Evolutionary conservation across 1,140 invertebrate species (phyloP).

Genomic region (Camponotus vicinus): DNA sequence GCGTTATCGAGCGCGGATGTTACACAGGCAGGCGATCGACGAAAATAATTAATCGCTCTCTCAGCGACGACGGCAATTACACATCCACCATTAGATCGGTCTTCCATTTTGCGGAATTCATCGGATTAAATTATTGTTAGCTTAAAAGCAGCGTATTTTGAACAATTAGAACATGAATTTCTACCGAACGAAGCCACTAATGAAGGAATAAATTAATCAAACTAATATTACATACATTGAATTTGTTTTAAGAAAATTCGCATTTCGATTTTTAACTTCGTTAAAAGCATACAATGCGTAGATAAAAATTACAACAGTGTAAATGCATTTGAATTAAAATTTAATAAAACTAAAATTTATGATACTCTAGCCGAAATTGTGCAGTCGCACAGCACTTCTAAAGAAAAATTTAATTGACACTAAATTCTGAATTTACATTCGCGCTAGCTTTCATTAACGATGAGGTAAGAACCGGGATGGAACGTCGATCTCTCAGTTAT

Average conservation of each 20-base stretch:
- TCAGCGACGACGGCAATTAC: slow-evolving; percentile 53
- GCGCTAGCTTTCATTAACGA: slow-evolving; percentile 2
- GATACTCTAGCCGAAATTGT: background rate
- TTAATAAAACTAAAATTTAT: slow-evolving; percentile 25
- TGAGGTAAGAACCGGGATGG: background rate
- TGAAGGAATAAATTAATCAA: slow-evolving; percentile 11
- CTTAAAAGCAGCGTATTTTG: slow-evolving; percentile 24
- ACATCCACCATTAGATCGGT: slow-evolving; percentile 45
- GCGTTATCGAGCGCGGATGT: slow-evolving; percentile 43
- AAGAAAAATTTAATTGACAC: background rate
- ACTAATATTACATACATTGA: too few species aligned
- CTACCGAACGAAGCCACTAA: background rate
- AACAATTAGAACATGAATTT: slow-evolving; percentile 46
- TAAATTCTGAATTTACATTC: background rate
- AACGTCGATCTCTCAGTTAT: slow-evolving; percentile 13
- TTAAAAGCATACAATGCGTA: background rate
- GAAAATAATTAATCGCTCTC: slow-evolving; percentile 60
- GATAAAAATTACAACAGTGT: background rate
- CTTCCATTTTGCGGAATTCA: slow-evolving; percentile 25
- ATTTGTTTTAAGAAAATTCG: slow-evolving; percentile 1
- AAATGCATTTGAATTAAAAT: background rate
- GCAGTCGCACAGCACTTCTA: background rate
- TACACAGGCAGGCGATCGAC: slow-evolving; percentile 20
- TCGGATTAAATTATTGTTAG: slow-evolving; percentile 57
- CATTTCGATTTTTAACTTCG: background rate